These are phyloP conservation scores for Paramisgurnus dabryanus DNA, from an alignment of 2,113 vertebrate species.

Conservation along the genomic window DNA sequence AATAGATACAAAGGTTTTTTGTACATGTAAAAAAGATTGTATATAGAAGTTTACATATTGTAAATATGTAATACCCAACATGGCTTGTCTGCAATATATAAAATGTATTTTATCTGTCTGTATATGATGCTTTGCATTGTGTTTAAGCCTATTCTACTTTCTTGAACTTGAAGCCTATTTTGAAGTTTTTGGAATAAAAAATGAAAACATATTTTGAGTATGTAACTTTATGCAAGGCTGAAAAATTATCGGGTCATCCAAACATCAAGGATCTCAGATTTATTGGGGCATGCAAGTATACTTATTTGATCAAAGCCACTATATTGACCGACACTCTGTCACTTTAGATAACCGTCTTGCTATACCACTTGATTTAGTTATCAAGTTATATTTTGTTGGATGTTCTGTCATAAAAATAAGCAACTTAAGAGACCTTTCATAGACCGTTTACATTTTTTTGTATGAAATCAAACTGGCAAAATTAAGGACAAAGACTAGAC, in stretches of 20 bases:
- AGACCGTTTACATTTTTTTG: no score
- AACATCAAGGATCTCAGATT: background rate
- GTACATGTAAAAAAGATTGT: slow-evolving; percentile 98
- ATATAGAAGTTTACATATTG: slow-evolving; percentile 96
- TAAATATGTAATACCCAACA: slow-evolving; percentile 96
- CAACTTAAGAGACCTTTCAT: no score
- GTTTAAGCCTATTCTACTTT: slow-evolving; percentile 94
- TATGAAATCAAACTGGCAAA: no score
- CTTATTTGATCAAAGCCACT: background rate
- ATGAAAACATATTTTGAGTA: slow-evolving; percentile 76
- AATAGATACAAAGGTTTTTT: slow-evolving; percentile 76
- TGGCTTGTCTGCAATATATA: slow-evolving; percentile 97
- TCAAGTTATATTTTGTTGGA: no score
- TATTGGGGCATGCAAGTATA: background rate
- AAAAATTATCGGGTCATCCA: background rate
- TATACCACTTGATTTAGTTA: no score
- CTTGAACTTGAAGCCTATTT: slow-evolving; percentile 99
- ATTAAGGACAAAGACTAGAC: no score
- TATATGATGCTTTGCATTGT: slow-evolving; percentile 98
- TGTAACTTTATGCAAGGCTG: background rate
- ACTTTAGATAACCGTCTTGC: background rate
- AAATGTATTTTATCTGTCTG: slow-evolving; percentile 99
- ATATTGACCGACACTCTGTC: background rate
- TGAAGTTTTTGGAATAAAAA: slow-evolving; percentile 98
- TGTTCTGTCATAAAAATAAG: no score